Evolutionary conservation across 2,888 invertebrate species (phyloP).

Genomic region (Sarcophaga rosellei): DNA sequence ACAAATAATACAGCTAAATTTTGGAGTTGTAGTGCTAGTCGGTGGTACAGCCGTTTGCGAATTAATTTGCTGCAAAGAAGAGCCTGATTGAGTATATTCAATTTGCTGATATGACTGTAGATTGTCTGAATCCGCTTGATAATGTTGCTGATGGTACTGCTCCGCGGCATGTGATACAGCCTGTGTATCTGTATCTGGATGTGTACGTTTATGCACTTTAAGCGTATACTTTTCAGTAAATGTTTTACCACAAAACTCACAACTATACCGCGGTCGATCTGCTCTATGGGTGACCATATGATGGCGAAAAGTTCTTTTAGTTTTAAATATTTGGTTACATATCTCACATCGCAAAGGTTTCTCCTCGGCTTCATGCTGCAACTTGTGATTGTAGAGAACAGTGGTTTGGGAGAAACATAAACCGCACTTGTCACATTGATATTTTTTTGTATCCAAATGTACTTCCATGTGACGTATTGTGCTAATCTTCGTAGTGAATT

Average conservation of each 20-base stretch:
- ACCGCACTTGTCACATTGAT: conserved; percentile 79
- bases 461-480: conserved; percentile 78
- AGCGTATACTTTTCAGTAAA: conserved; percentile 79
- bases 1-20: conserved; percentile 71
- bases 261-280: conserved; percentile 77
- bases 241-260: conserved; percentile 76
- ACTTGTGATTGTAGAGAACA: conserved; percentile 77
- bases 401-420: conserved; percentile 78
- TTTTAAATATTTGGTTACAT: conserved; percentile 78
- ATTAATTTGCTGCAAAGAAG: conserved; percentile 22
- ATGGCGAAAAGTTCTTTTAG: conserved; percentile 78
- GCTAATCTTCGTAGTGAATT: conserved; percentile 77
- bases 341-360: conserved; percentile 76
- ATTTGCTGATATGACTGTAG: conserved; percentile 32
- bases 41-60: conserved; percentile 23
- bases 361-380: conserved; percentile 79
- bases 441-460: conserved; percentile 78
- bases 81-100: conserved; percentile 25
- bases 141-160: conserved; percentile 21
- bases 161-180: background rate
- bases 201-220: conserved; percentile 76
- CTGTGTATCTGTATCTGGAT: conserved; percentile 64
- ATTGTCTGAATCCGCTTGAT: conserved; percentile 28
- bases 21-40: conserved; percentile 17
- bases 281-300: conserved; percentile 77